A percentile compares a stretch with the other conserved stretches of the same genome.
Conservation (phyloP, 2,888 invertebrate species). For the Torymus auratus region DNA sequence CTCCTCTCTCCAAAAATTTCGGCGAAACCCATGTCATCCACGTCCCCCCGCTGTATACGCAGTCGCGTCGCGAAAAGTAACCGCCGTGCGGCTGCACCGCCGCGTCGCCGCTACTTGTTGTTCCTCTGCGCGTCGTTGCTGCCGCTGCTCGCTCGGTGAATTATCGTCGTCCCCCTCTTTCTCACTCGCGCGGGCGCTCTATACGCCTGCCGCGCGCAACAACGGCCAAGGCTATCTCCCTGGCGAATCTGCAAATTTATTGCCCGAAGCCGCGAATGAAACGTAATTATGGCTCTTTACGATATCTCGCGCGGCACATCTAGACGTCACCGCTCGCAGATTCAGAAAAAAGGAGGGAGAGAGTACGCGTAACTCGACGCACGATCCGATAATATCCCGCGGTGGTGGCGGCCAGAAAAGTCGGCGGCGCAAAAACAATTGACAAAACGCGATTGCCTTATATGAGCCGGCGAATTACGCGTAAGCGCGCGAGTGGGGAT, state of each 20-base stretch:
- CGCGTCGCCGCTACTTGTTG: conserved; percentile 67
- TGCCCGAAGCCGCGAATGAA: conserved; percentile 68
- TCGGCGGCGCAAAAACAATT: conserved; percentile 29
- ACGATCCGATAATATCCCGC: conserved; percentile 36
- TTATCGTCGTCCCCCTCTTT: conserved; percentile 65
- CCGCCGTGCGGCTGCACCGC: conserved; percentile 33
- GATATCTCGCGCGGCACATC: conserved; percentile 60
- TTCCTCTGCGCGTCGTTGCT: conserved; percentile 58
- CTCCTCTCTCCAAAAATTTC: conserved; percentile 1
- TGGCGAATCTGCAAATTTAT: conserved; percentile 70
- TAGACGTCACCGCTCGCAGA: conserved; percentile 46
- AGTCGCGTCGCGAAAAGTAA: conserved; percentile 4
- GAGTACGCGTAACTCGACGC: conserved; percentile 43
- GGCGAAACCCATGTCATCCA: background rate
- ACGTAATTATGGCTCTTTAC: conserved; percentile 70
- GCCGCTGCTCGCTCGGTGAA: conserved; percentile 62
- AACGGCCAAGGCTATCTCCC: conserved; percentile 63
- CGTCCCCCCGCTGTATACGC: too few species aligned
- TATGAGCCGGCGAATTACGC: conserved; percentile 1
- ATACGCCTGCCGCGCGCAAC: background rate
- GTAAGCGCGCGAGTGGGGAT: too few species aligned
- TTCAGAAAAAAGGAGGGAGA: background rate
- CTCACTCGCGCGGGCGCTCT: conserved; percentile 5
- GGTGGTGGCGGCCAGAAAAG: conserved; percentile 1
- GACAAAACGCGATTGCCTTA: conserved; percentile 10